Evolutionary conservation across 2,113 vertebrate species (phyloP).

Genomic region (Alouatta palliata): DNA sequence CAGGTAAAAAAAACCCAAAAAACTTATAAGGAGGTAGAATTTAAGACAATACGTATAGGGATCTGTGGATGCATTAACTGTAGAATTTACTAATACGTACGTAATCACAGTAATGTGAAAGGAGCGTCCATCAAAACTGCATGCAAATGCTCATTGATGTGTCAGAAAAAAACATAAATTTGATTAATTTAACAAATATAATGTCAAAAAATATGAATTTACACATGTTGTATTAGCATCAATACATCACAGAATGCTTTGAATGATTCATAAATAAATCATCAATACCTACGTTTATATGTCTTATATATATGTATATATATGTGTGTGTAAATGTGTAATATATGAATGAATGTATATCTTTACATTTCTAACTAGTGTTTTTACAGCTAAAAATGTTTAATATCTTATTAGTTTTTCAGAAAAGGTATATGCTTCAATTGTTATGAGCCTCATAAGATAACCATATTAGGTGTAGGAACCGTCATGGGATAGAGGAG

Average conservation of each 20-base stretch:
- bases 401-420: constrained; percentile 54
- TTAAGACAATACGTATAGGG: background rate
- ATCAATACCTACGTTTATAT: background rate
- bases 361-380: constrained; percentile 10
- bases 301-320: background rate
- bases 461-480: background rate
- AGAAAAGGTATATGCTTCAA: constrained; percentile 40
- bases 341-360: background rate
- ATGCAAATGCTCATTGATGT: background rate
- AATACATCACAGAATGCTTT: constrained; percentile 16
- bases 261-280: background rate
- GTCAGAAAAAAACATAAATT: background rate
- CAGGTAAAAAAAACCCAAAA: background rate
- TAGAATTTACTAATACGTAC: background rate
- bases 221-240: constrained; percentile 53
- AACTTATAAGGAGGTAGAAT: background rate
- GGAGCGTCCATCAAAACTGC: background rate
- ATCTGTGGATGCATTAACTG: background rate
- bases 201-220: background rate
- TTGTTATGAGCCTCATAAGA: background rate
- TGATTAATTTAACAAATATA: background rate
- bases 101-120: background rate
- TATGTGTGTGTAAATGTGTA: background rate
- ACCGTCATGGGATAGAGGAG: background rate
- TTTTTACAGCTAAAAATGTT: background rate